Conservation (phyloP, 2,888 invertebrate species). For the Tetramorium bicarinatum region DNA sequence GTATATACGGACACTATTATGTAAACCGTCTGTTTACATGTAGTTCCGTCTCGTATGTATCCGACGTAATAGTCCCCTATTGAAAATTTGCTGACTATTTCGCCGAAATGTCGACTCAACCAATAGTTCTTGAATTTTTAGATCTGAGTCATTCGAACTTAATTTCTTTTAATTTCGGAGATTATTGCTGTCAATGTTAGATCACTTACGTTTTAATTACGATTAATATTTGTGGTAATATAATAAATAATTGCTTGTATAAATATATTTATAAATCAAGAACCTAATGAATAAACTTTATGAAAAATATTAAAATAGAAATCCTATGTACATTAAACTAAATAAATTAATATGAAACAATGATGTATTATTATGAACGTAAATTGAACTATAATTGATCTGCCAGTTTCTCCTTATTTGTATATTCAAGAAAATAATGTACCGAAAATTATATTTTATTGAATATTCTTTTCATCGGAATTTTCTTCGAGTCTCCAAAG, state of each 20-base stretch:
- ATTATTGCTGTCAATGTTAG: not conserved
- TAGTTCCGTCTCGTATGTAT: conserved; percentile 5
- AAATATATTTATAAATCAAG: not conserved
- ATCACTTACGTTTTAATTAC: not conserved
- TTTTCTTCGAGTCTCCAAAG: not conserved
- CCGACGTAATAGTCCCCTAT: not conserved
- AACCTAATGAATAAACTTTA: not conserved
- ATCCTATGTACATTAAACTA: not conserved
- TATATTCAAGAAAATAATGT: not conserved
- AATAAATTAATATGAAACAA: not conserved
- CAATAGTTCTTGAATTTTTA: not conserved
- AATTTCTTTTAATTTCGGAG: not conserved
- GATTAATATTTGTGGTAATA: not conserved
- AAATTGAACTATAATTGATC: not conserved
- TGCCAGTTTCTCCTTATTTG: not conserved
- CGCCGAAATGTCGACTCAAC: not conserved
- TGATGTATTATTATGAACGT: not conserved
- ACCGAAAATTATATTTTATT: not conserved
- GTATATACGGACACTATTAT: conserved; percentile 47
- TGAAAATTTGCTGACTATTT: conserved; percentile 8
- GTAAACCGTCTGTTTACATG: conserved; percentile 50
- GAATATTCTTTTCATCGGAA: not conserved
- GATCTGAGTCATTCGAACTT: no score
- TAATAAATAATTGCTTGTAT: not conserved
- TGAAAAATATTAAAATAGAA: not conserved